These are phyloP conservation scores for Himalopsyche japonica DNA, from an alignment of 2,888 invertebrate species.

Conservation along the genomic window DNA sequence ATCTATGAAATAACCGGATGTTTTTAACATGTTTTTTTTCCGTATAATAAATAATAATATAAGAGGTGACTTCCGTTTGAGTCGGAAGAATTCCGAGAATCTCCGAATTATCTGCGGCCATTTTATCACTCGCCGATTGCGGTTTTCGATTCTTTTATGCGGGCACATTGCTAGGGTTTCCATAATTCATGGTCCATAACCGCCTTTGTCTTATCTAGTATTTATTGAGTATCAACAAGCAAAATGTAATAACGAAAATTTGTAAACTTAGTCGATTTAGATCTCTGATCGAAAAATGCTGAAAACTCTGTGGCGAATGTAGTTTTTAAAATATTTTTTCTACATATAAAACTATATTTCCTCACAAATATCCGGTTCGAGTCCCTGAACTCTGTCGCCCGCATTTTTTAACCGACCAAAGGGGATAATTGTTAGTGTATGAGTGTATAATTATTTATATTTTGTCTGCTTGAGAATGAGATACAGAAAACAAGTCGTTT, in stretches of 20 bases:
- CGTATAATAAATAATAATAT: not conserved
- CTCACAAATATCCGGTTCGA: too few species aligned
- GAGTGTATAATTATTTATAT: too few species aligned
- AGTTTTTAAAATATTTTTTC: too few species aligned
- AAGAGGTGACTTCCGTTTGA: conserved; percentile 6
- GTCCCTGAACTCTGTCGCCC: too few species aligned
- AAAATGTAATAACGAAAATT: not conserved
- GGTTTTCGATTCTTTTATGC: not conserved
- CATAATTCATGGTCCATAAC: too few species aligned
- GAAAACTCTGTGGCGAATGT: too few species aligned
- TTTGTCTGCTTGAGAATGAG: too few species aligned
- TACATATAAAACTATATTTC: too few species aligned
- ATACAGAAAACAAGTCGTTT: too few species aligned
- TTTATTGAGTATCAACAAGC: not conserved
- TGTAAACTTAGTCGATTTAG: not conserved
- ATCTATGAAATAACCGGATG: conserved; percentile 24
- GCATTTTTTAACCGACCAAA: too few species aligned
- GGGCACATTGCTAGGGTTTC: not conserved
- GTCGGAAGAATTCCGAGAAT: not conserved
- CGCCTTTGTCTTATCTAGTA: not conserved
- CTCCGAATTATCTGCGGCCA: not conserved
- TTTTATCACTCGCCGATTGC: not conserved
- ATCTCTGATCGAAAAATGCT: too few species aligned
- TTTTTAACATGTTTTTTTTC: conserved; percentile 5
- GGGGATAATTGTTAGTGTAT: too few species aligned